phyloP scores from a whole-genome alignment of 2,888 invertebrate species.

The Synergus umbraculus region DNA sequence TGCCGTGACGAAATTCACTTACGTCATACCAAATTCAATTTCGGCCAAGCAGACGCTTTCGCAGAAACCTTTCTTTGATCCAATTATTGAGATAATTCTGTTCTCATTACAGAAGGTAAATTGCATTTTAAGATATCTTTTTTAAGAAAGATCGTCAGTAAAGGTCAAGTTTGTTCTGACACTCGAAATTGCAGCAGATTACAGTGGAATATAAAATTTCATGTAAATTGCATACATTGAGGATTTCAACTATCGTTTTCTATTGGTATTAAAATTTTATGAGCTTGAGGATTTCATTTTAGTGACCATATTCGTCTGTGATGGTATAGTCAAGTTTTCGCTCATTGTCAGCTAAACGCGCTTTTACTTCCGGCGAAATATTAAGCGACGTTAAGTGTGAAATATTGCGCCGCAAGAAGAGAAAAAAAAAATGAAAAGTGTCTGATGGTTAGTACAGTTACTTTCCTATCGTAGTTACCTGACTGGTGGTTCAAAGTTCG shows the following conservation, averaged over 20 bases:
- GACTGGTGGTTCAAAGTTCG: conserved; percentile 66
- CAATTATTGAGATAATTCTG: conserved; percentile 17
- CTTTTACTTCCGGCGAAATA: conserved; percentile 18
- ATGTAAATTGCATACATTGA: not conserved
- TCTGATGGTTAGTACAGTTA: conserved; percentile 66
- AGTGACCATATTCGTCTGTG: not conserved
- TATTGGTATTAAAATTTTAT: not conserved
- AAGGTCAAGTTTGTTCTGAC: not conserved
- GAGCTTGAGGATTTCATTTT: not conserved
- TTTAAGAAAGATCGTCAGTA: not conserved
- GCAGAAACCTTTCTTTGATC: conserved; percentile 16
- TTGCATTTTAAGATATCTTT: not conserved
- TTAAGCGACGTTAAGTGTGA: conserved; percentile 24
- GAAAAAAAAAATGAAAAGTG: conserved; percentile 67
- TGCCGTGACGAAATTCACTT: conserved; percentile 29
- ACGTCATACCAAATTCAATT: conserved; percentile 37
- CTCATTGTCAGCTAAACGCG: not conserved
- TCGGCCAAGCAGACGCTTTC: conserved; percentile 20
- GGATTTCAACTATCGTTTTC: not conserved
- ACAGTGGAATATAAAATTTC: not conserved
- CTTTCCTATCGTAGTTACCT: conserved; percentile 54
- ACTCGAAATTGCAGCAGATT: not conserved
- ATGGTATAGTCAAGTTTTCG: not conserved
- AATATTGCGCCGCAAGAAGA: conserved; percentile 7
- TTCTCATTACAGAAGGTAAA: not conserved